A percentile compares a stretch with the other conserved stretches of the same genome.
Conservation (phyloP, 2,797 vertebrate species). For the Nasua narica region DNA sequence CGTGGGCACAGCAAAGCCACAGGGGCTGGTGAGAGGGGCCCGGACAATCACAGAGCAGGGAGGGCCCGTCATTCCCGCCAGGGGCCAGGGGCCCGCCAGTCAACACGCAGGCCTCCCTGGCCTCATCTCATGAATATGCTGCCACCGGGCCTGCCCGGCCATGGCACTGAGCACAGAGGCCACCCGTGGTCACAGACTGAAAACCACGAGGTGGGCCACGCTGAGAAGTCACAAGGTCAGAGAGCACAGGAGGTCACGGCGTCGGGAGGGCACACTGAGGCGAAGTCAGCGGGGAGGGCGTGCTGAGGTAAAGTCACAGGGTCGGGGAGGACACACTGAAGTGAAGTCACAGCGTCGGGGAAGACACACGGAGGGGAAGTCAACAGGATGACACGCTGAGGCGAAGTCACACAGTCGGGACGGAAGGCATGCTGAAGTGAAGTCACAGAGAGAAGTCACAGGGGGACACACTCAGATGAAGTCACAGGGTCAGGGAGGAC, state of each 20-base stretch:
- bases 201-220: not conserved
- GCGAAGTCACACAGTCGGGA: not conserved
- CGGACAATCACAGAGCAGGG: accelerated
- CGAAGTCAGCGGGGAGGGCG: not conserved
- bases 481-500: not conserved
- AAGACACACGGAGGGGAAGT: not conserved
- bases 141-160: not conserved
- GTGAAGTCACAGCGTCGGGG: not conserved
- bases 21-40: too few relatives aligned
- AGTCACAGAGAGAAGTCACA: too few relatives aligned
- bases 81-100: not conserved
- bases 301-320: not conserved
- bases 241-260: not conserved
- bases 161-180: accelerated
- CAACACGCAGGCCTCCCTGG: not conserved
- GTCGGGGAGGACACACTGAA: not conserved
- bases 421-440: not conserved
- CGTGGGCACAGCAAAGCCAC: accelerated
- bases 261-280: not conserved
- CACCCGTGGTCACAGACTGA: accelerated
- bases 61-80: not conserved
- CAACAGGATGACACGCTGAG: not conserved
- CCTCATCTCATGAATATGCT: accelerated
- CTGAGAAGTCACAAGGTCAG: not conserved
- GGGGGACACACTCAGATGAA: not conserved